Base-by-base conservation (phyloP, 2,113 vertebrate species). In the Girardinichthys multiradiatus region DNA sequence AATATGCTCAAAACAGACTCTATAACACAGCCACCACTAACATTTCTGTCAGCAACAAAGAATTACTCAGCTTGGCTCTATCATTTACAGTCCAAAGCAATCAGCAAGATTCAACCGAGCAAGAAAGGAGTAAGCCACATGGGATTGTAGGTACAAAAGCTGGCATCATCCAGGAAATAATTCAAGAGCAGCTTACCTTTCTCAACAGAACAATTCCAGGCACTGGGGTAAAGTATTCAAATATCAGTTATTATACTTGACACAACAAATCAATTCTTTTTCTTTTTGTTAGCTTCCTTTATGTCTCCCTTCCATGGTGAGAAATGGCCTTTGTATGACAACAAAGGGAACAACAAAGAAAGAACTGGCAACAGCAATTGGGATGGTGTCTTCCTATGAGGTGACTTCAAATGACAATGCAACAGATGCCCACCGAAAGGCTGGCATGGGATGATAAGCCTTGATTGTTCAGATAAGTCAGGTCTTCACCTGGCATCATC, bases 181-280 rank as follows among this genome's bases (percentile, higher is more conserved):
- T 73, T 81, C 63, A 82, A 84, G 74, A 88, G 64, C 59, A 54
- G 62, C 82, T 68, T 80, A 70, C 79, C 63, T 83, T 87, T 82
- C 77, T 80, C 79, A 82, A 79, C 60, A 58, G 77, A 80, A 72
- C 68, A 74, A 76, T 81, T 88, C 79, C 77, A 70, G 83, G 73
- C 74, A 67, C 64, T 24, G 0, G 63, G 79, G 76, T 45, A 67
- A 72, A 78, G 82, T 87, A 92, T 92, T 91, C 82, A 91, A 82
- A 89, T 91, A 91, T 89, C 87, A 81, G 81, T 89, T 89, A 87
- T 91, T 91, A 92, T 77, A 87, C 87, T 85, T 91, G 84, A 91
- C 83, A 90, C 77, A 85, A 92, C 82, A 91, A 91, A 91, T 93
- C 77, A 86, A 87, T 91, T 87, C 76, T 87, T 85, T 39, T 70